Percentiles rank a stretch among this genome's conserved stretches.
Evolutionary conservation across 2,113 vertebrate species (phyloP).

Genomic region (Chaetodon trifascialis): DNA sequence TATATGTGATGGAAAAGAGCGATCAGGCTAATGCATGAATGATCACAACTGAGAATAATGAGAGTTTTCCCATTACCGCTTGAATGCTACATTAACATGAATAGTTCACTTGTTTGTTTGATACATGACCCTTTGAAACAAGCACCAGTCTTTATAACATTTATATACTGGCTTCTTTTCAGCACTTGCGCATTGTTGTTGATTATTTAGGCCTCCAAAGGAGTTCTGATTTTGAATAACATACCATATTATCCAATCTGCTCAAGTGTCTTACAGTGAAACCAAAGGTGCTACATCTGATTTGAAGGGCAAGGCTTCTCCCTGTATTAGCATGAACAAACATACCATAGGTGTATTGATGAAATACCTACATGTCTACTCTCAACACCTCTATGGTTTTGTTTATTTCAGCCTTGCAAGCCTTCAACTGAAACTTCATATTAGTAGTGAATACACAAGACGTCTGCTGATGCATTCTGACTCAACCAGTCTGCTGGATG

Average conservation of each 20-base stretch:
- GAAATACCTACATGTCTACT: slow-evolving; percentile 46
- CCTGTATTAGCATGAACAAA: slow-evolving; percentile 2
- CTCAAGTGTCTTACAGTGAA: not conserved
- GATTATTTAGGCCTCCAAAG: not conserved
- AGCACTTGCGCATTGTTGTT: not conserved
- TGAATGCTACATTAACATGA: not conserved
- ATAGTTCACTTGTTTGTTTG: not conserved
- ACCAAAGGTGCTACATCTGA: not conserved
- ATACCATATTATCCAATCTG: not conserved
- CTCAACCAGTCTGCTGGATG: slow-evolving; percentile 16
- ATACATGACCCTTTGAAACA: not conserved
- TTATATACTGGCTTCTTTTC: not conserved
- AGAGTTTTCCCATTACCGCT: too few species aligned
- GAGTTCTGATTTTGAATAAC: not conserved
- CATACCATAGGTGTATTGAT: slow-evolving; percentile 5
- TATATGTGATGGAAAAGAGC: not conserved
- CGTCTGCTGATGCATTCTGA: slow-evolving; percentile 31
- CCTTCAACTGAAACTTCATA: not conserved
- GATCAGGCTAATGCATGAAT: not conserved
- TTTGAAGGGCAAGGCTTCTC: not conserved
- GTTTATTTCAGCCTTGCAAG: slow-evolving; percentile 30
- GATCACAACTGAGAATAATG: too few species aligned
- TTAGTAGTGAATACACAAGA: slow-evolving; percentile 31
- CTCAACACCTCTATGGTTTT: slow-evolving; percentile 24
- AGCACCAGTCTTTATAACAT: not conserved